Evolutionary conservation across 2,113 vertebrate species (phyloP).

Genomic region (Otolemur garnettii): DNA sequence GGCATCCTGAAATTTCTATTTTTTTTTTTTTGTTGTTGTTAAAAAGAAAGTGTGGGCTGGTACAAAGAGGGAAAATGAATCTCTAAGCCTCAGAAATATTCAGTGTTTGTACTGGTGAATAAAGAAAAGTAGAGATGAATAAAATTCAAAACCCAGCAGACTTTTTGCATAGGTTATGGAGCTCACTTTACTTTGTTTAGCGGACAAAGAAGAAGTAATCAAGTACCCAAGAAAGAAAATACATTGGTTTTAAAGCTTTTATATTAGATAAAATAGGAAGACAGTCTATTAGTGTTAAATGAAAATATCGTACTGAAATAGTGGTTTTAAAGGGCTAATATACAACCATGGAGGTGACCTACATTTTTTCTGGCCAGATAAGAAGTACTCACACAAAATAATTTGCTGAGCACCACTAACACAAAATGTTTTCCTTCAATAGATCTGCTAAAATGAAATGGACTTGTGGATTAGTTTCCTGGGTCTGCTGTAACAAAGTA

Average conservation of each 20-base stretch:
- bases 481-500: not conserved
- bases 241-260: not conserved
- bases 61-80: not conserved
- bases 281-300: slow-evolving; percentile 31
- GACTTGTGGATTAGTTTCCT: slow-evolving; percentile 1
- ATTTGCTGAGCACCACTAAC: not conserved
- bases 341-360: not conserved
- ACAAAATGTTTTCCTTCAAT: not conserved
- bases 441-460: not conserved
- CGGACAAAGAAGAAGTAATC: slow-evolving; percentile 8
- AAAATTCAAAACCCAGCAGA: not conserved
- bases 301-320: not conserved
- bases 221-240: not conserved
- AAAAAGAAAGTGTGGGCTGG: not conserved
- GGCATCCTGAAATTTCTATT: slow-evolving; percentile 22
- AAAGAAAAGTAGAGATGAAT: slow-evolving; percentile 13
- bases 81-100: not conserved
- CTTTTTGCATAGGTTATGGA: not conserved
- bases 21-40: not conserved
- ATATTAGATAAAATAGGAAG: slow-evolving; percentile 1
- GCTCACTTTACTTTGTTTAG: not conserved
- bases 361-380: not conserved
- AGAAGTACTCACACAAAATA: slow-evolving; percentile 23
- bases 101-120: not conserved
- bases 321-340: not conserved